Base-by-base conservation (phyloP, 2,888 invertebrate genomes). In the Eupithecia subumbrata region DNA sequence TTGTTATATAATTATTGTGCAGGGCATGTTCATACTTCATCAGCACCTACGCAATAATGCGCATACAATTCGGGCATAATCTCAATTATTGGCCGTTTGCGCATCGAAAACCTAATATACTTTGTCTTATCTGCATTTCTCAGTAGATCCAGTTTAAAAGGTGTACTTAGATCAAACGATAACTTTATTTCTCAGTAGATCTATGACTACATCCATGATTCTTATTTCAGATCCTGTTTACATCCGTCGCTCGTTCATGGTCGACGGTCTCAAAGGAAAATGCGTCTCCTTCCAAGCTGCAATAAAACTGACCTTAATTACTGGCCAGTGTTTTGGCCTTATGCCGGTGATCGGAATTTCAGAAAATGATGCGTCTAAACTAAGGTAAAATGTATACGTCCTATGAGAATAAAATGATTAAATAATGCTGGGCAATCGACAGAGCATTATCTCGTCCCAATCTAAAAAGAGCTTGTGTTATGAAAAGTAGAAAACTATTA, bases 251-350 rank as follows among this genome's bases (percentile, higher is more conserved):
- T 74, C 78, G 43, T 78, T 81, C 12, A 72, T 79, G 1, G 73
- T 78, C 16, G 76, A 56, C 4, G 82, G 73, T 34, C 66, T 76
- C n/a, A 80, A 82, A 8, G 82, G 80, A 16, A 82, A 80, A 69
- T 77, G 79, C 37, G 76, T 85, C 0, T 90, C 89, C 0, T 92
- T 92, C 69, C 91, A 89, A 77, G 80, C 84, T 9, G 85, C 86
- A 0, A 86, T 92, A 84, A 89, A 85, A 74, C 63, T 86, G 0
- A 84, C 86, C 0, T 73, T 92, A 8, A 78, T 88, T 0, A 83
- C 88, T 1, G 92, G 92, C 0, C 92, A 92, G 76, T 86, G 85
- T 52, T 91, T 92, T 74, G 90, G 88, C 0, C 79, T 91, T 3
- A 87, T 87, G 45, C 92, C 92, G 3, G 90, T 92, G 0, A 69